Percentiles rank a stretch among this genome's conserved stretches.
These are phyloP conservation scores for Carposina sasakii DNA, from an alignment of 1,140 invertebrate species.

Conservation along the genomic window DNA sequence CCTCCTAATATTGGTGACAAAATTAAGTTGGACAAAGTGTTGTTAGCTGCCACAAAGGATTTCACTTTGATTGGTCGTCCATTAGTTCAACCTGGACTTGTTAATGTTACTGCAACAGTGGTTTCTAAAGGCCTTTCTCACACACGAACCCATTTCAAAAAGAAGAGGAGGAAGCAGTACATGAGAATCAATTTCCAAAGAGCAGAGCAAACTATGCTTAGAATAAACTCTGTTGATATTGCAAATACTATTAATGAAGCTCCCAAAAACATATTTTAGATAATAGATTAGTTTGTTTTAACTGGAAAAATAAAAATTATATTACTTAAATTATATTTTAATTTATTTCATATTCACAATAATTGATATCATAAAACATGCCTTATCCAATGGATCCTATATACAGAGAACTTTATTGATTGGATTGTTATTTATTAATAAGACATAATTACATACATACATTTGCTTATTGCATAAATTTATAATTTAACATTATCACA, in stretches of 20 bases:
- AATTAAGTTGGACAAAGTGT: conserved; percentile 89
- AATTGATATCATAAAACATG: conserved; percentile 2
- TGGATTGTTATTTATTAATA: no score
- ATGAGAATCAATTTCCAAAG: conserved; percentile 83
- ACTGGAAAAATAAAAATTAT: conserved; percentile 23
- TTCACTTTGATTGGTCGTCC: conserved; percentile 91
- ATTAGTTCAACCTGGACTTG: conserved; percentile 82
- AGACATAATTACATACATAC: no score
- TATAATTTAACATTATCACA: conserved; percentile 66
- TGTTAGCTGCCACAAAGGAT: conserved; percentile 87
- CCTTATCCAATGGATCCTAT: no score
- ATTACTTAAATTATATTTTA: conserved; percentile 5
- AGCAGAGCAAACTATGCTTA: conserved; percentile 80
- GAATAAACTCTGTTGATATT: conserved; percentile 80
- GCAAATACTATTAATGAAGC: conserved; percentile 53
- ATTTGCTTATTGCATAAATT: no score
- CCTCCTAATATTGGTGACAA: conserved; percentile 87
- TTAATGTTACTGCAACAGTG: conserved; percentile 87
- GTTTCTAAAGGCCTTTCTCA: conserved; percentile 92
- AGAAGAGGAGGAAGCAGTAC: conserved; percentile 84
- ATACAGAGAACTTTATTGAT: no score
- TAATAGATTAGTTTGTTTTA: conserved; percentile 14
- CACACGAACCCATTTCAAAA: conserved; percentile 84
- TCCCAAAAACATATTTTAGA: conserved; percentile 48
- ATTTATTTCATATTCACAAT: conserved; percentile 11